Percentiles rank a stretch among this genome's conserved stretches.
These are phyloP conservation scores for Dorcus parallelipipedus DNA, from an alignment of 2,888 invertebrate genomes.

Conservation along the genomic window DNA sequence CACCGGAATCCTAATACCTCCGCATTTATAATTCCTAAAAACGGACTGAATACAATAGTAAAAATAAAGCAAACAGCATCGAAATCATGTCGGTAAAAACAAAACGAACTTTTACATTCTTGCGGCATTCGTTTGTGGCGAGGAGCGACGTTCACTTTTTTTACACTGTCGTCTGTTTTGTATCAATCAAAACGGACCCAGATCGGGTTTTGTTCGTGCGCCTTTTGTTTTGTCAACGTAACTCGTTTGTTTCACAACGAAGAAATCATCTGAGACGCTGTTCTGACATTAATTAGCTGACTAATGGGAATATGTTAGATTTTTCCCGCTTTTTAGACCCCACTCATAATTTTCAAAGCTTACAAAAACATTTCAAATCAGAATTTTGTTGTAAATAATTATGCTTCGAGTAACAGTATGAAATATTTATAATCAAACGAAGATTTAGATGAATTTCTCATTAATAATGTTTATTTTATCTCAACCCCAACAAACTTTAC, in stretches of 20 bases:
- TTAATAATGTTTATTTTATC: too few relatives aligned
- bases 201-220: conserved; percentile 34
- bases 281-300: conserved; percentile 45
- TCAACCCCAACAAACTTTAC: too few relatives aligned
- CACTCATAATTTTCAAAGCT: conserved; percentile 31
- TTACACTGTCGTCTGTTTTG: conserved; percentile 46
- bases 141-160: conserved; percentile 40
- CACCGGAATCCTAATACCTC: conserved; percentile 41
- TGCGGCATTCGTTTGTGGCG: conserved; percentile 43
- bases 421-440: neutral
- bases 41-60: conserved; percentile 40
- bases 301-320: conserved; percentile 47
- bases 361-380: conserved; percentile 5
- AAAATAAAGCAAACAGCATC: conserved; percentile 30
- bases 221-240: conserved; percentile 39
- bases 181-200: conserved; percentile 45
- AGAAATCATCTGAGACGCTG: conserved; percentile 45
- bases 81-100: conserved; percentile 35
- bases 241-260: conserved; percentile 38
- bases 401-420: neutral
- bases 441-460: too few relatives aligned
- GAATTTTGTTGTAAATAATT: conserved; percentile 10
- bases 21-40: conserved; percentile 42
- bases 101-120: conserved; percentile 41
- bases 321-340: conserved; percentile 29